Evolutionary conservation across 2,113 vertebrate genomes (phyloP), one percentile per base, ranked within the genome.

Genomic region (Zingel zingel): DNA sequence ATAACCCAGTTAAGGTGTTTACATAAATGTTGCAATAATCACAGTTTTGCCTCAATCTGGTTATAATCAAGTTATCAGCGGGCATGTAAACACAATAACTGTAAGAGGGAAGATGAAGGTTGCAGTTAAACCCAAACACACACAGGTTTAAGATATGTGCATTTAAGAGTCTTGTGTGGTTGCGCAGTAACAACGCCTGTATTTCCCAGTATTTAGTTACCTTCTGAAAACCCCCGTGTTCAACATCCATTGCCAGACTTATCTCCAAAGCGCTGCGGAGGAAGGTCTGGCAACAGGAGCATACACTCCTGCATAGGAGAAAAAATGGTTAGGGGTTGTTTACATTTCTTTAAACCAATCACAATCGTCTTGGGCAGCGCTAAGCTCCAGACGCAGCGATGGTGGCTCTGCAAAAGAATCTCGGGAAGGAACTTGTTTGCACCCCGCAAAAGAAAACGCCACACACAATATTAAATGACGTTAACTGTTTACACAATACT

Each of bases 1-100:
- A 47, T 77, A 77, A 81, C 47, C n/a, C 9, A 11, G 48, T 83
- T 64, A 80, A 64, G 4, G 39, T 73, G 73, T 83, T 80, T 68
- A 25, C 61, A 67, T 8, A 45, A 65, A 10, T 27, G 12, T 15
- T 18, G 47, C 43, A 64, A 33, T 70, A 45, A 59, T 74, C 58
- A 59, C 57, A 62, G 21, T 56, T 71, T 80, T 33, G 23, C 65
- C 51, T 57, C 43, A 30, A 23, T 56, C 19, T 62, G 58, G 7
- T 25, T 57, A 6, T 71, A 65, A 81, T 77, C 45, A 47, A 11
- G 66, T 66, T 66, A 61, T 62, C 18, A 27, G 1, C 0, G 0
- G 39, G 39, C 10, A 43, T 59, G 18, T 56, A 64, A 79, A 62
- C n/a, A 73, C 16, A 39, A 47, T 7, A 27, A 62, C 61, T n/a